Percentiles rank a stretch among this genome's conserved stretches.
phyloP scores from a whole-genome alignment of 1,140 invertebrate species.

The Drosophila seguyi region DNA sequence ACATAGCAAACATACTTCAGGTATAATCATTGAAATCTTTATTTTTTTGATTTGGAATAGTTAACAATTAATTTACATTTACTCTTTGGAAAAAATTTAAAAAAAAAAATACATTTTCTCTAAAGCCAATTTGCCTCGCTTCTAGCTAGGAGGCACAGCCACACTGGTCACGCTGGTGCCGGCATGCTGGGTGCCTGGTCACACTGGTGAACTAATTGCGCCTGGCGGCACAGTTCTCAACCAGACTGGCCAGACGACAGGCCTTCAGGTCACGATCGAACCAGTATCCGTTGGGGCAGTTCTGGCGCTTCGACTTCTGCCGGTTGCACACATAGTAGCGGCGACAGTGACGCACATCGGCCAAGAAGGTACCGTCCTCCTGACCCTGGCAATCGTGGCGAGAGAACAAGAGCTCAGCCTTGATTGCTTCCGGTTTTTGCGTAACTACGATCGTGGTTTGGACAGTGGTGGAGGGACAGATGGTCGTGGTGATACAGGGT shows the following conservation, averaged over 20 bases:
- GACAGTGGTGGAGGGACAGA: not conserved
- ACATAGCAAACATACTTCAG: not conserved
- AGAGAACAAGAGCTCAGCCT: slow-evolving; percentile 4
- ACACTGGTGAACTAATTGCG: slow-evolving; percentile 35
- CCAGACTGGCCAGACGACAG: slow-evolving; percentile 37
- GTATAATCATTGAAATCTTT: slow-evolving; percentile 38
- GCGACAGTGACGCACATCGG: slow-evolving; percentile 52
- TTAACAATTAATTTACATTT: slow-evolving; percentile 16
- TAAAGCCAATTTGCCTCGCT: slow-evolving; percentile 12
- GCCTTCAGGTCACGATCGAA: slow-evolving; percentile 43
- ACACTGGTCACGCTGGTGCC: not conserved
- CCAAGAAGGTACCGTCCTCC: slow-evolving; percentile 38
- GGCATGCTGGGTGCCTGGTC: not conserved
- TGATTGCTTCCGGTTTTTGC: fast-evolving
- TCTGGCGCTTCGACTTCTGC: slow-evolving; percentile 29
- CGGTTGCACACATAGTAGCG: slow-evolving; percentile 53
- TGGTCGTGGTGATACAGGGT: not conserved
- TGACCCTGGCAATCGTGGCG: slow-evolving; percentile 28
- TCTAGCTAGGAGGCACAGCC: not conserved
- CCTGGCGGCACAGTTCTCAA: slow-evolving; percentile 36
- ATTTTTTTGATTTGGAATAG: slow-evolving; percentile 27
- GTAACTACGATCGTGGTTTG: not conserved
- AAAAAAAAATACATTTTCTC: slow-evolving; percentile 23
- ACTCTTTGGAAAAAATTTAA: slow-evolving; percentile 12
- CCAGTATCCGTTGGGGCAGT: slow-evolving; percentile 50